A percentile compares a stretch with the other conserved stretches of the same genome.
Conservation (phyloP, 2,888 invertebrate genomes). For the Hybos culiciformis region DNA sequence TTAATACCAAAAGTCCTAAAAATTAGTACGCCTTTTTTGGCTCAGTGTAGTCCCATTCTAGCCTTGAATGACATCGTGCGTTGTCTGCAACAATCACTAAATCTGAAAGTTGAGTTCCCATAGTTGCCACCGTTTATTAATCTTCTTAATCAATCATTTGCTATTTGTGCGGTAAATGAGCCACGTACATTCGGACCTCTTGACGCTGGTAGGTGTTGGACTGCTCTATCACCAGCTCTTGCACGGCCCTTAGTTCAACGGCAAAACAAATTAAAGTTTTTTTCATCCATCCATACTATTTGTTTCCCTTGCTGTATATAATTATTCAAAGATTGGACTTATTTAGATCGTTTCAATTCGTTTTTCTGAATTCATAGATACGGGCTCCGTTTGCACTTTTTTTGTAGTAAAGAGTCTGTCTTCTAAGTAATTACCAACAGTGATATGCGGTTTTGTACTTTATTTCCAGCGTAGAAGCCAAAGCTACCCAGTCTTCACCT, state of each 20-base stretch:
- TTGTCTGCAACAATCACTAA: no score
- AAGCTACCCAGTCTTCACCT: no score
- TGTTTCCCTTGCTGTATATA: slow-evolving; percentile 4
- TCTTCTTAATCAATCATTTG: no score
- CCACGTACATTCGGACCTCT: background rate
- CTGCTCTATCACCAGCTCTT: slow-evolving; percentile 1
- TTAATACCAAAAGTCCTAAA: no score
- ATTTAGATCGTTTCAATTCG: slow-evolving; percentile 3
- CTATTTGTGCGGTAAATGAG: no score
- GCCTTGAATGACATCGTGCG: no score
- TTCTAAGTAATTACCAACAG: slow-evolving; percentile 4
- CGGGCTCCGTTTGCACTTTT: slow-evolving; percentile 1
- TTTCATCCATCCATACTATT: slow-evolving; percentile 6
- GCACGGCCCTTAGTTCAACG: slow-evolving; percentile 3
- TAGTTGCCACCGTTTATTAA: no score
- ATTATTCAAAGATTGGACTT: slow-evolving; percentile 3
- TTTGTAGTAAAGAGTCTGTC: background rate
- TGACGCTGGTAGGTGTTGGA: slow-evolving; percentile 3
- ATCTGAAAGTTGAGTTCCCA: no score
- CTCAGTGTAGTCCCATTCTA: no score
- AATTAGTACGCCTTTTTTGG: no score
- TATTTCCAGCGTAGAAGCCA: slow-evolving; percentile 1
- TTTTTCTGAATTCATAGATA: slow-evolving; percentile 5
- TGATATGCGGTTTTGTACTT: no score
- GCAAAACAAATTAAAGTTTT: slow-evolving; percentile 7